Conservation (phyloP, 2,797 vertebrate species). For the Phataginus tetradactyla region DNA sequence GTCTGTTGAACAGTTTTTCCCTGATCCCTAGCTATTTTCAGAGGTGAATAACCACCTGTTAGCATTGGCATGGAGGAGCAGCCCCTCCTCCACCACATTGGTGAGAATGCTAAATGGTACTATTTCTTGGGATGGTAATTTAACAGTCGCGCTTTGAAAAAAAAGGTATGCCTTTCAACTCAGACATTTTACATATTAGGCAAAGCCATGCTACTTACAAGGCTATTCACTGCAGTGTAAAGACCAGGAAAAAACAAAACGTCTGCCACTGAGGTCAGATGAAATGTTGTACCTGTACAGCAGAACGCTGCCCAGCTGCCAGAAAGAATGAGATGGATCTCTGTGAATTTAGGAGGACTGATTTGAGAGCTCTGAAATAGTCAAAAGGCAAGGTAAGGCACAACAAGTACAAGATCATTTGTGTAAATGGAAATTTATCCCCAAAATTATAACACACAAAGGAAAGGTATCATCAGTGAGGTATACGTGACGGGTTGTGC, state of each 20-base stretch:
- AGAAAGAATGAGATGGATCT: not conserved
- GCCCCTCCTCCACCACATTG: not conserved
- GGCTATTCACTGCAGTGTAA: not conserved
- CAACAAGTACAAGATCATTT: no score
- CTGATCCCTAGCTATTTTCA: not conserved
- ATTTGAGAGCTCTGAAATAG: not conserved
- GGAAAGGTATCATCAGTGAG: not conserved
- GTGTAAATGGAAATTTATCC: not conserved
- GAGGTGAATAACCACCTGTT: not conserved
- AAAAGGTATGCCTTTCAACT: not conserved
- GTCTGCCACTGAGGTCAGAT: not conserved
- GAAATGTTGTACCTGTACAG: no score
- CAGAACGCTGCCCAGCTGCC: rapidly evolving
- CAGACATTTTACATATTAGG: not conserved
- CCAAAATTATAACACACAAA: not conserved
- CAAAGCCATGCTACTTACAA: not conserved
- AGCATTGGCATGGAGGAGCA: no score
- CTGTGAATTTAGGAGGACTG: not conserved
- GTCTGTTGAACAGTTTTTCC: not conserved
- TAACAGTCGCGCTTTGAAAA: not conserved
- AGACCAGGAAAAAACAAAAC: not conserved
- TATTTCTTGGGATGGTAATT: not conserved
- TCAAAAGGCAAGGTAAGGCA: not conserved
- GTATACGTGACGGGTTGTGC: not conserved
- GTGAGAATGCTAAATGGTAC: not conserved